Base-by-base conservation (phyloP, 2,113 vertebrate genomes). In the Eubucco bourcierii region DNA sequence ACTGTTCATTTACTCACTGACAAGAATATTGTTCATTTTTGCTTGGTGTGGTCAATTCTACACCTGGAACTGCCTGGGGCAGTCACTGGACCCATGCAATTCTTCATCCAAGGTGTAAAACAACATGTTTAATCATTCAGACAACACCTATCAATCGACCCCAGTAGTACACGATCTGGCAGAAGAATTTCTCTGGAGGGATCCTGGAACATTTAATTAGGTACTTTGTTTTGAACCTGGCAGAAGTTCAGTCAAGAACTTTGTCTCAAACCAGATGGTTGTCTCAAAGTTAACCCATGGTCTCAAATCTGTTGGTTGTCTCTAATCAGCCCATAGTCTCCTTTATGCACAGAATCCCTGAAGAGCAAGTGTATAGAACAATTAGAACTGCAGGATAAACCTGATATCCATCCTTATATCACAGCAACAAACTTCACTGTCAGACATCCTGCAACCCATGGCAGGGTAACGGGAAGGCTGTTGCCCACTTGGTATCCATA, bases 131-230 rank as follows among this genome's bases (percentile, higher is more conserved):
- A 15, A 56, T 29, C 15, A 19, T 10, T 33, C 25, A 47, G 23
- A 33, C 8, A 15, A 3, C 55, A 41, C 10, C 8, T 9, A 2
- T 29, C 20, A 16, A n/a, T 64, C 2, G 1, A 39, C 7, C 7
- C 21, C 7, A 60, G 53, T 9, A 14, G 21, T 28, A 27, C 17
- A 78, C 20, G 17, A 55, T 44, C 46, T 58, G 59, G 33, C 17
- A n/a, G 37, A 5, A 41, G 4, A 68, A 31, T 14, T n/a, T 84
- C 47, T 46, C 27, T 29, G 58, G 24, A 34, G 18, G 6, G 5
- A 34, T 34, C 23, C 27, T n/a, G 19, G 29, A 41, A 8, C 10
- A n/a, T 33, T 56, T 31, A 31, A 41, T 56, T 9, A 27, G 41
- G 12, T n/a, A 15, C 10, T 79, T 67, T 68, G 17, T 17, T 61